Evolutionary conservation across 2,797 vertebrate species (phyloP).

Genomic region (Myripristis jacobus): DNA sequence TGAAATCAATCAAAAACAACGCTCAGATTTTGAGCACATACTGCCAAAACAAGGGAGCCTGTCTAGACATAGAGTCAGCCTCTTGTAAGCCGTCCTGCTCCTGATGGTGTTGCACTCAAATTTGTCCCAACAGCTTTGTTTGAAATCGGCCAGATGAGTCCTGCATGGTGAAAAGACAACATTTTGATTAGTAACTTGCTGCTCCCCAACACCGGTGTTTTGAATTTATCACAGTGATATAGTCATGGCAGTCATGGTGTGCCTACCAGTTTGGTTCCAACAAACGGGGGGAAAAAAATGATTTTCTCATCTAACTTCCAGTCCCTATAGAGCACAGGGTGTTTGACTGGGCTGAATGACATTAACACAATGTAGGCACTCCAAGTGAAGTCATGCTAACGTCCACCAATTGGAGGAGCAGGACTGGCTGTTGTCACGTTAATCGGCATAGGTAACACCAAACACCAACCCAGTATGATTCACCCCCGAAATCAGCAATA

Average conservation of each 20-base stretch:
- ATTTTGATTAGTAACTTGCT: too few species aligned
- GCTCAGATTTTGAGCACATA: too few species aligned
- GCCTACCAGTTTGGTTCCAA: slow-evolving; percentile 16
- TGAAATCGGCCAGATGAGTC: too few species aligned
- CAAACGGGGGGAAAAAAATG: background rate
- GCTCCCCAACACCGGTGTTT: too few species aligned
- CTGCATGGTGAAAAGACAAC: too few species aligned
- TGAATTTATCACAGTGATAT: slow-evolving; percentile 52
- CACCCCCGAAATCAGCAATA: slow-evolving; percentile 47
- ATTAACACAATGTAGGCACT: slow-evolving; percentile 14
- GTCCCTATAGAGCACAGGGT: slow-evolving; percentile 40
- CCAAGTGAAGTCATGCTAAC: slow-evolving; percentile 50
- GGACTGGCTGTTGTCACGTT: slow-evolving; percentile 45
- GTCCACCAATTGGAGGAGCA: slow-evolving; percentile 38
- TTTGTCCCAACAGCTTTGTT: too few species aligned
- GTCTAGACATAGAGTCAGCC: too few species aligned
- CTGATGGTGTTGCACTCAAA: too few species aligned
- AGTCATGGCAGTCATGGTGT: slow-evolving; percentile 45
- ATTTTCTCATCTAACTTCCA: slow-evolving; percentile 44
- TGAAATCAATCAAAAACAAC: too few species aligned
- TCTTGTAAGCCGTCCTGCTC: too few species aligned
- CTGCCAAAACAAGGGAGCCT: too few species aligned
- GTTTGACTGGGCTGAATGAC: slow-evolving; percentile 47
- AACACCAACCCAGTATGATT: slow-evolving; percentile 51
- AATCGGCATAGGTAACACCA: slow-evolving; percentile 42